phyloP scores from a whole-genome alignment of 2,797 vertebrate genomes.

The Poecilia wingei region DNA sequence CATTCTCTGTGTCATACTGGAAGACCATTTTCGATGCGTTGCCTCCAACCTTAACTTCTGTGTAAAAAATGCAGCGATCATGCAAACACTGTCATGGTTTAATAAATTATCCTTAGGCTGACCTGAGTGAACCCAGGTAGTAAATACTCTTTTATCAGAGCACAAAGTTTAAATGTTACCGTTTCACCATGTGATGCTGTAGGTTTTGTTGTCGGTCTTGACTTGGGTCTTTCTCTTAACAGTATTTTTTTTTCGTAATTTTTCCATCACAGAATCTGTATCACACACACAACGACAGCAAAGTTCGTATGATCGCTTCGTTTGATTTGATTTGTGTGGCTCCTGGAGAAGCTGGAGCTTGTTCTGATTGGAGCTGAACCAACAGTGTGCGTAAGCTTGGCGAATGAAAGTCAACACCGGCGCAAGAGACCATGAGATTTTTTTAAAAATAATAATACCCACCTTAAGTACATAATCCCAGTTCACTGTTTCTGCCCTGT shows the following conservation, averaged over 20 bases:
- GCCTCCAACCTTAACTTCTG: not conserved
- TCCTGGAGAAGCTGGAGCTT: slow-evolving; percentile 38
- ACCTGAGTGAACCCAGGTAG: not conserved
- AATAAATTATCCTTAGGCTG: not conserved
- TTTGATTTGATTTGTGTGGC: slow-evolving; percentile 37
- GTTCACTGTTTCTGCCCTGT: slow-evolving; percentile 39
- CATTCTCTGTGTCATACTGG: not conserved
- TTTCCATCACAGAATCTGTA: not conserved
- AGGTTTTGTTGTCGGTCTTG: not conserved
- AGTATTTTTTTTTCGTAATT: not conserved
- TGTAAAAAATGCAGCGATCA: not conserved
- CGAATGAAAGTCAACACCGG: slow-evolving; percentile 32
- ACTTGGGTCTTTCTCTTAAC: too few relatives aligned
- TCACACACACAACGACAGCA: not conserved
- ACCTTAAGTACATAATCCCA: slow-evolving; percentile 29
- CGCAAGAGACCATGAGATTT: slow-evolving; percentile 16
- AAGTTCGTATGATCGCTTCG: slow-evolving; percentile 18
- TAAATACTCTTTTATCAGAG: not conserved
- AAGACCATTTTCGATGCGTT: not conserved
- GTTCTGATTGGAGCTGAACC: slow-evolving; percentile 19
- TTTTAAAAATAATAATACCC: slow-evolving; percentile 7
- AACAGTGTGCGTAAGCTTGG: slow-evolving; percentile 18
- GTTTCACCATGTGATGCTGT: not conserved
- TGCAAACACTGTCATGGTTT: not conserved
- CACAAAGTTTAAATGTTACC: not conserved